Percentiles rank a stretch among this genome's conserved stretches.
Evolutionary conservation across 2,113 vertebrate species (phyloP).

Genomic region (Rallus limicola): DNA sequence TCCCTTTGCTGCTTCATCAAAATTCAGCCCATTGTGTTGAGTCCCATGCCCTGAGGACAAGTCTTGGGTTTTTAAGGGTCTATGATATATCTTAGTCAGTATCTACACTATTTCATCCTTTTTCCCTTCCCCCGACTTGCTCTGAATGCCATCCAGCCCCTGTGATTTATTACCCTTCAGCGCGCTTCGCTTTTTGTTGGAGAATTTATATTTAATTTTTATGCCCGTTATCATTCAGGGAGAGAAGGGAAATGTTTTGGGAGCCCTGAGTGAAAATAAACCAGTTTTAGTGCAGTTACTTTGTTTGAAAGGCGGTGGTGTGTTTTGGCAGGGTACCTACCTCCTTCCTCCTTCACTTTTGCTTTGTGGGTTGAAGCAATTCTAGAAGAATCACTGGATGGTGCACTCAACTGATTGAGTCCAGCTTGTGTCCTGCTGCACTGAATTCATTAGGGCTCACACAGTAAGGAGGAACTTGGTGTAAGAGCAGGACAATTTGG

Average conservation of each 20-base stretch:
- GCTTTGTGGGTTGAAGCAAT: neutral
- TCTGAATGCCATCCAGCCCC: neutral
- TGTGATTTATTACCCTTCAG: neutral
- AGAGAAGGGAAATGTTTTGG: neutral
- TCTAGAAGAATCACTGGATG: neutral
- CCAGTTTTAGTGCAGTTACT: neutral
- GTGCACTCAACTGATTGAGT: neutral
- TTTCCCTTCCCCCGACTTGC: neutral
- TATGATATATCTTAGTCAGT: neutral
- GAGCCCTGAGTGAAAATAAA: neutral
- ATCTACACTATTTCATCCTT: neutral
- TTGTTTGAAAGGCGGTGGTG: neutral
- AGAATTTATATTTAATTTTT: slow-evolving; percentile 50
- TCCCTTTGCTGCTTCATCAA: neutral
- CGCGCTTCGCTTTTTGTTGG: neutral
- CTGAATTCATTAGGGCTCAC: fast-evolving
- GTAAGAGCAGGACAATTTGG: neutral
- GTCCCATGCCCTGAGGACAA: neutral
- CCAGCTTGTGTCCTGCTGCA: neutral
- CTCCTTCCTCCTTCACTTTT: neutral
- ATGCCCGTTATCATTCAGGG: neutral
- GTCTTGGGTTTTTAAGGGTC: neutral
- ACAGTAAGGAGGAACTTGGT: neutral
- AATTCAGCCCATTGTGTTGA: neutral
- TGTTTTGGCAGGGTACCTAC: neutral